A percentile compares a stretch with the other conserved stretches of the same genome.
phyloP scores from a whole-genome alignment of 2,113 vertebrate genomes.

The Phoxinus phoxinus region DNA sequence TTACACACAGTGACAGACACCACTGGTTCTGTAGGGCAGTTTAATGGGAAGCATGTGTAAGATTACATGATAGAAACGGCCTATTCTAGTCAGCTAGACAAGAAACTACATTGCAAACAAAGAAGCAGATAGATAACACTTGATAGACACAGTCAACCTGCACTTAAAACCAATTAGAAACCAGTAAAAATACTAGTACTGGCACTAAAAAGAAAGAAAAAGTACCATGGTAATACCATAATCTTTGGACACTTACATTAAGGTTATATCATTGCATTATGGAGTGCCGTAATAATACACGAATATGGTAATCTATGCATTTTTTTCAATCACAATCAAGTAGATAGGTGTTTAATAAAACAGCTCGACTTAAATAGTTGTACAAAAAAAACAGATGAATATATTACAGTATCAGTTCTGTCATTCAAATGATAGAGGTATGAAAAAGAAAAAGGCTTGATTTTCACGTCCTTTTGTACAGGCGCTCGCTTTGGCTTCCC shows the following conservation, averaged over 20 bases:
- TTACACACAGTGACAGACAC: neutral
- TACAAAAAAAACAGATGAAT: neutral
- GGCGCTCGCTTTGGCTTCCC: slow-evolving; percentile 53
- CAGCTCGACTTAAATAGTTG: neutral
- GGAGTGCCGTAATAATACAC: neutral
- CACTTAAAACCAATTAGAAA: neutral
- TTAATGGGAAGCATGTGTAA: neutral
- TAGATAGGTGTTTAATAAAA: neutral
- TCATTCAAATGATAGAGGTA: neutral
- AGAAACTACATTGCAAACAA: neutral
- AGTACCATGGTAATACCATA: neutral
- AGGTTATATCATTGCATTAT: neutral
- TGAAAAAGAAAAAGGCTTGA: neutral
- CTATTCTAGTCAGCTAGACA: neutral
- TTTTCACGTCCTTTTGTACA: slow-evolving; percentile 34
- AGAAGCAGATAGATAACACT: neutral
- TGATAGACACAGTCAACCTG: too few relatives aligned
- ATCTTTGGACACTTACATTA: neutral
- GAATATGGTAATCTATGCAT: neutral
- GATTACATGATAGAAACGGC: neutral
- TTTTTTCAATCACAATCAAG: neutral
- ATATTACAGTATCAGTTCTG: neutral
- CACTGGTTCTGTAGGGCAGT: neutral
- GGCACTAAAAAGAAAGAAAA: neutral
- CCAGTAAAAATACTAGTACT: too few relatives aligned